Base-by-base conservation (phyloP, 92 coral and sea anemone species). In the Heteractis magnifica region DNA sequence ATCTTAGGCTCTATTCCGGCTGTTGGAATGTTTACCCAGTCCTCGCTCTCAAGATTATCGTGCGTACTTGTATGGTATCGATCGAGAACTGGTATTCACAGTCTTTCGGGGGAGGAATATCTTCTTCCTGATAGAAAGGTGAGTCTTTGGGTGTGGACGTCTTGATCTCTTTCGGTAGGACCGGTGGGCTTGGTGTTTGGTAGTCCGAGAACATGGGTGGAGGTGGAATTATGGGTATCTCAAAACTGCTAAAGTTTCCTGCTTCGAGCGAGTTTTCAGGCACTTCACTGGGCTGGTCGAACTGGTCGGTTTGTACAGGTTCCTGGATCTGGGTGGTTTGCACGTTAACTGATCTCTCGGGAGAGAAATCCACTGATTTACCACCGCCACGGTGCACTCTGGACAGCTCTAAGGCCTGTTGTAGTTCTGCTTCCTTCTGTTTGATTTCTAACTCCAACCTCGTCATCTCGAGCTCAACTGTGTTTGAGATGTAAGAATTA, bases 371-470 rank as follows among this genome's bases (percentile, higher is more conserved):
- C 72, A 65, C 72, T 65, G 72, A 65, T 21, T 65, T 65, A 65
- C 72, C 41, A 21, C 72, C 34, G 50, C 59, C 21, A 18, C 75
- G 65, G 52, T 87, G 83, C 12, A 82, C 77, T 55, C 81, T 77
- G 18, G 83, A 82, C 49, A 77, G 62, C 73, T 87, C 79, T 19
- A 60, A 18, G n/a, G 80, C 81, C 55, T 81, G 90, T 44, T 82
- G 41, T 20, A 76, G 83, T 58, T 87, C 84, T n/a, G 78, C 72
- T 76, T 83, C 78, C 20, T 83, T 87, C 26, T 74, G 87, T 26
- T 83, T 83, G 62, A 87, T 76, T 71, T 87, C 83, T 60, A 87
- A 34, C 48, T 82, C 90, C 79, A 87, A 41, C 23, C 65, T 56
- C 44, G 51, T 74, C 51, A 68, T 52, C 58, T 68, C 83, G 34